phyloP scores from a whole-genome alignment of 2,113 vertebrate species.

The Pan troglodytes region NHGRI_mPanTro3-v2.1_pri NC_072415.2:41282001-41282500 shows the following conservation, averaged over 20 bases:
- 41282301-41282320: not conserved
- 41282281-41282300: not conserved
- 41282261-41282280: not conserved
- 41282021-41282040: not conserved
- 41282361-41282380: not conserved
- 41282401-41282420: not conserved
- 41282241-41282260: not conserved
- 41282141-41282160: not conserved
- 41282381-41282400: not conserved
- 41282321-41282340: not conserved
- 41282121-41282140: not conserved
- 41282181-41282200: not conserved
- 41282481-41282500: not conserved
- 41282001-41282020: not conserved
- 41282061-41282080: not conserved
- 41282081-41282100: not conserved
- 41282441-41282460: not conserved
- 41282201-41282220: not conserved
- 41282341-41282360: not conserved
- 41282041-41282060: not conserved
- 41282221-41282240: conserved; percentile 21
- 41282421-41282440: not conserved
- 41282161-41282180: not conserved
- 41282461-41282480: not conserved
- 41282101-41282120: not conserved